phyloP scores from a whole-genome alignment of 2,797 vertebrate genomes.

The Hyperoplus lanceolatus region DNA sequence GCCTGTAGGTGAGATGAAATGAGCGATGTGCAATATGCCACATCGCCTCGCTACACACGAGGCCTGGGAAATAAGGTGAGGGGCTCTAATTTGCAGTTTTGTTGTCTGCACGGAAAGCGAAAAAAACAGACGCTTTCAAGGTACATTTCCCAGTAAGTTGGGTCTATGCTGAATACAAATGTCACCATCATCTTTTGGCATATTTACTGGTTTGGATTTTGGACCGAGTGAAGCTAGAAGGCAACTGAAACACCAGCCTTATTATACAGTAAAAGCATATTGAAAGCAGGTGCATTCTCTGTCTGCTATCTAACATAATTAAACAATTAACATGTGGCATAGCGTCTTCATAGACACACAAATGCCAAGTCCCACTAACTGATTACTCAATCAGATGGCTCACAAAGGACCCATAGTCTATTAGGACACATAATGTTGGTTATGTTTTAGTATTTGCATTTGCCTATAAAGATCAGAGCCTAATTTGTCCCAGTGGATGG shows the following conservation, averaged over 20 bases:
- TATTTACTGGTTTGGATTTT: slow-evolving; percentile 18
- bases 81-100: slow-evolving; percentile 67
- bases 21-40: slow-evolving; percentile 72
- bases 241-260: neutral
- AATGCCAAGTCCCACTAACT: slow-evolving; percentile 25
- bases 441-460: slow-evolving; percentile 37
- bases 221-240: slow-evolving; percentile 9
- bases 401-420: slow-evolving; percentile 16
- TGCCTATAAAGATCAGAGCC: slow-evolving; percentile 29
- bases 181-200: neutral
- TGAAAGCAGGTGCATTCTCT: neutral
- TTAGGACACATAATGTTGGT: slow-evolving; percentile 25
- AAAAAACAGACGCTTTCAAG: slow-evolving; percentile 44
- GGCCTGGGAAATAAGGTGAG: slow-evolving; percentile 65
- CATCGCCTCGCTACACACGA: slow-evolving; percentile 54
- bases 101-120: slow-evolving; percentile 46
- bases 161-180: slow-evolving; percentile 47
- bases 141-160: slow-evolving; percentile 48
- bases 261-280: neutral
- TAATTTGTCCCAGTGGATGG: slow-evolving; percentile 40
- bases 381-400: slow-evolving; percentile 33
- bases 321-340: slow-evolving; percentile 34
- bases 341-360: neutral
- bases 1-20: slow-evolving; percentile 75
- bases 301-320: slow-evolving; percentile 16